phyloP scores from a whole-genome alignment of 2,888 invertebrate genomes.

The Isoperla grammatica region DNA sequence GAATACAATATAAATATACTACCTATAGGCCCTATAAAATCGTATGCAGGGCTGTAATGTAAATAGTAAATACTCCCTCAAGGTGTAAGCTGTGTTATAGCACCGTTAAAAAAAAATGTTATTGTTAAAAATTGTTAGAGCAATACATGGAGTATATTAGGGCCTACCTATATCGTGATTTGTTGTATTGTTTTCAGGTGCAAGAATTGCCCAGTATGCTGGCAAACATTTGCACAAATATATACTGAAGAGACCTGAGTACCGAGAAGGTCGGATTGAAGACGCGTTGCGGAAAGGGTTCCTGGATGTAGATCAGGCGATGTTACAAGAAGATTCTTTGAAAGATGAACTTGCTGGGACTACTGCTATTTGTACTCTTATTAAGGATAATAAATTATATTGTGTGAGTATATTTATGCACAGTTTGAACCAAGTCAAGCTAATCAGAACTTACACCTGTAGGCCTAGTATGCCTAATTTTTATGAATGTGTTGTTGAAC shows the following conservation, averaged over 20 bases:
- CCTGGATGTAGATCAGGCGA: constrained; percentile 86
- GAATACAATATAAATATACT: no score
- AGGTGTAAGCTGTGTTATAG: no score
- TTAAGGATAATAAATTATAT: constrained; percentile 80
- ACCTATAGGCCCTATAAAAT: no score
- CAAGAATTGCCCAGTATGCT: constrained; percentile 89
- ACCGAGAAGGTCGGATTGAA: constrained; percentile 73
- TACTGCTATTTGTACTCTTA: constrained; percentile 80
- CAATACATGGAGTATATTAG: no score
- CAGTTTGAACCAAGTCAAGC: no score
- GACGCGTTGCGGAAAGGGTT: constrained; percentile 86
- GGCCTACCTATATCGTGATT: no score
- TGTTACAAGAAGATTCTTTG: constrained; percentile 81
- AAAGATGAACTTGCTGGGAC: constrained; percentile 93
- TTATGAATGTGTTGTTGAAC: not conserved
- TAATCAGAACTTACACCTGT: no score
- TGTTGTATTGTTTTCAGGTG: constrained; percentile 57
- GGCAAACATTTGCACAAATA: constrained; percentile 93
- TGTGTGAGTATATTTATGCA: constrained; percentile 68
- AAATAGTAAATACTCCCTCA: no score
- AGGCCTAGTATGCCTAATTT: no score
- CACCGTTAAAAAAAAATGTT: no score
- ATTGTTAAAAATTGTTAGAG: no score
- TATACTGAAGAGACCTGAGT: constrained; percentile 75
- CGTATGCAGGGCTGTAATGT: no score